Evolutionary conservation across 2,113 vertebrate species (phyloP).

Genomic region (Pachycephala philippinensis): DNA sequence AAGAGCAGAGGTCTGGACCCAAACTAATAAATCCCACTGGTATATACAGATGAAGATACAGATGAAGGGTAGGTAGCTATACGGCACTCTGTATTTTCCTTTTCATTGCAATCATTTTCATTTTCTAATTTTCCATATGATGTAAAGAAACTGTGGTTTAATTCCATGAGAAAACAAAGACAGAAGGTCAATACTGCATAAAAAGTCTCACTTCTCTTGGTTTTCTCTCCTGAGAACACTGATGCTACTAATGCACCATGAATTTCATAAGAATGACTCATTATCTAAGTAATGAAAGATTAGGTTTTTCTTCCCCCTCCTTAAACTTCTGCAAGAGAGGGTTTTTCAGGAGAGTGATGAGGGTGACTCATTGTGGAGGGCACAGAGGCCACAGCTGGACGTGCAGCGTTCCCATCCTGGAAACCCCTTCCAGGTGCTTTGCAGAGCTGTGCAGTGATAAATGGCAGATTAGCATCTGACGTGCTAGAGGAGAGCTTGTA

Average conservation of each 20-base stretch:
- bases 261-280: not conserved
- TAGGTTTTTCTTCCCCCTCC: not conserved
- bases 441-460: not conserved
- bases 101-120: not conserved
- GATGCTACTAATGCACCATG: not conserved
- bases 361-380: not conserved
- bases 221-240: not conserved
- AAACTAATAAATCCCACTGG: not conserved
- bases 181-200: not conserved
- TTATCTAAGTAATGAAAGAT: not conserved
- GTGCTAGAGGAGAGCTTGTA: not conserved
- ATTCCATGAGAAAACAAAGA: not conserved
- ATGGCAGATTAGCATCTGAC: not conserved
- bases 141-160: not conserved
- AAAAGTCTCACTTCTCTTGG: not conserved
- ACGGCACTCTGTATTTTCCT: not conserved
- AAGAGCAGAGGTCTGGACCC: not conserved
- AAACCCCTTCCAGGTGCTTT: not conserved
- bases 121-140: not conserved
- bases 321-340: not conserved
- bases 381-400: not conserved
- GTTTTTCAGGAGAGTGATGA: not conserved
- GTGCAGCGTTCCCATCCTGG: accelerated
- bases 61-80: not conserved
- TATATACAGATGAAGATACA: not conserved